These are phyloP conservation scores for Gymnarchus niloticus DNA, from an alignment of 2,113 vertebrate species.

Conservation along the genomic window DNA sequence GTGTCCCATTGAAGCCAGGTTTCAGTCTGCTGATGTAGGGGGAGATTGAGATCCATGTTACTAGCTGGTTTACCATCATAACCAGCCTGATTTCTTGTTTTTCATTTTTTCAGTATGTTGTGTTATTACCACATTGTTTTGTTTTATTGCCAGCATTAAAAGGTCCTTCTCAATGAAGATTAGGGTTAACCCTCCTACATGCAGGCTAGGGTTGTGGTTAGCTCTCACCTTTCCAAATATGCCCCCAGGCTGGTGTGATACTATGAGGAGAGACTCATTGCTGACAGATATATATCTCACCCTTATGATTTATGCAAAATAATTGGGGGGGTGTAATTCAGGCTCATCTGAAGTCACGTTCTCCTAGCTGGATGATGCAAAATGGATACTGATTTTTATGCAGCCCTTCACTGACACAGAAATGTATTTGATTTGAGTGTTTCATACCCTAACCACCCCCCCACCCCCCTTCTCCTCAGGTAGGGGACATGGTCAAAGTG, in stretches of 20 bases:
- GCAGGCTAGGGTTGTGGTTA: too few species aligned
- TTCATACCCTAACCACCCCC: neutral
- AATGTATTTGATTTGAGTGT: neutral
- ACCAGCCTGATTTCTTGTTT: neutral
- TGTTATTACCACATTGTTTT: neutral
- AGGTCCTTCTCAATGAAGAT: too few species aligned
- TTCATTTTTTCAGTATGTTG: neutral
- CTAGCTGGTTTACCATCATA: neutral
- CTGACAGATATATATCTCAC: neutral
- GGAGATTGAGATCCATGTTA: neutral
- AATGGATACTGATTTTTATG: neutral
- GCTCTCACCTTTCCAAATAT: too few species aligned
- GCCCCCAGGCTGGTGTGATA: too few species aligned
- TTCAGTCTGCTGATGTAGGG: neutral
- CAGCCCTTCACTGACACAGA: neutral
- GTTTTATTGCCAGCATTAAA: neutral
- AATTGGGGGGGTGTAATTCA: neutral
- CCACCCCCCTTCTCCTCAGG: constrained; percentile 54
- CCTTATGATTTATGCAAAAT: neutral
- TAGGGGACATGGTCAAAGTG: constrained; percentile 92
- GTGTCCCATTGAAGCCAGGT: neutral
- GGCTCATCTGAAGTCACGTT: neutral
- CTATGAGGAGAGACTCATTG: too few species aligned
- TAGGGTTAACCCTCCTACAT: too few species aligned
- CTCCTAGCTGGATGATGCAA: neutral